Conservation (phyloP, 2,888 invertebrate genomes). For the Hymenopus coronatus region DNA sequence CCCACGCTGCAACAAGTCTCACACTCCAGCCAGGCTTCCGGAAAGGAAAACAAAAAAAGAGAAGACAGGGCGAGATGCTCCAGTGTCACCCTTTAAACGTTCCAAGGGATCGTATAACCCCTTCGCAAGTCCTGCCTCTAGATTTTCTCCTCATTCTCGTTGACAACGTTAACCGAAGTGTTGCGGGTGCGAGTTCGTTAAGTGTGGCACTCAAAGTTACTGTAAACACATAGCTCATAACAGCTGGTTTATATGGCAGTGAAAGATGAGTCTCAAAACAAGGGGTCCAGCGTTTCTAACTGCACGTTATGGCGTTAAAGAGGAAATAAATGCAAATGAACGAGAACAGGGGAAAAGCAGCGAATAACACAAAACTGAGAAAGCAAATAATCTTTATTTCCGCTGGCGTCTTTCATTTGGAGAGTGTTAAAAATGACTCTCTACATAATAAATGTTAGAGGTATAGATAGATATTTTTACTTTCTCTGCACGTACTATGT, state of each 20-base stretch:
- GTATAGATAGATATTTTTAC: too few relatives aligned
- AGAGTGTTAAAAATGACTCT: too few relatives aligned
- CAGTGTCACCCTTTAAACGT: background rate
- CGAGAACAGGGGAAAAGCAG: background rate
- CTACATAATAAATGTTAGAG: too few relatives aligned
- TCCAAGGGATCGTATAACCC: background rate
- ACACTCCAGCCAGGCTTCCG: background rate
- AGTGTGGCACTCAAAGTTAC: background rate
- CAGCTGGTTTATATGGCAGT: background rate
- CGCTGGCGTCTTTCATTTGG: too few relatives aligned
- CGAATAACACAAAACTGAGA: too few relatives aligned
- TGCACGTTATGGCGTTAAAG: background rate
- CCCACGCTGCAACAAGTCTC: conserved; percentile 11
- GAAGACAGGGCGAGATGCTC: background rate
- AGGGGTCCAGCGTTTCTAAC: too few relatives aligned
- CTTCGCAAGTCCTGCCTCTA: background rate
- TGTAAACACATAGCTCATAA: background rate
- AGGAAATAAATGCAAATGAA: background rate
- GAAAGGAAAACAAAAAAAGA: background rate
- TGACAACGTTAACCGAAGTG: background rate
- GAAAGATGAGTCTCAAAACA: background rate
- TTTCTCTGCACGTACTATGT: too few relatives aligned
- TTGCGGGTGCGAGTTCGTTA: background rate
- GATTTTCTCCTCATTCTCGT: background rate
- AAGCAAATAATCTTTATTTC: too few relatives aligned